A percentile compares a stretch with the other conserved stretches of the same genome.
Conservation (phyloP, 2,113 vertebrate species). For the Acrocephalus kingi region DNA sequence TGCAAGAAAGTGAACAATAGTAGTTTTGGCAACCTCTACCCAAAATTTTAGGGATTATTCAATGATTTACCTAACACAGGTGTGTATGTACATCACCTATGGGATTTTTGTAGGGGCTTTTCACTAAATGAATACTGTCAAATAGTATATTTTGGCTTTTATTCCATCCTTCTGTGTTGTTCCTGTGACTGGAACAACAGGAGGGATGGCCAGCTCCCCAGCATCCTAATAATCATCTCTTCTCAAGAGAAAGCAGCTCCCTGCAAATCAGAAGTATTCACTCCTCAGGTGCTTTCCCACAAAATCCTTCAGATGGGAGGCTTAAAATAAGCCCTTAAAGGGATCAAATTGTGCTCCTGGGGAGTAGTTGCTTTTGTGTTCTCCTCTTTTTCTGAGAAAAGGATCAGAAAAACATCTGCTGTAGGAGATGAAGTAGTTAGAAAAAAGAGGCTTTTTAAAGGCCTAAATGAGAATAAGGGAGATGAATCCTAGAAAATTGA, state of each 20-base stretch:
- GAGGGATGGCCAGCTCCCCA: neutral
- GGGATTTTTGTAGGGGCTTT: neutral
- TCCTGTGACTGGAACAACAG: neutral
- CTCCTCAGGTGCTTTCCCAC: constrained; percentile 50
- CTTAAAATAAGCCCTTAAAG: constrained; percentile 56
- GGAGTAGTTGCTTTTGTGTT: constrained; percentile 4
- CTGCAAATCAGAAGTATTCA: constrained; percentile 24
- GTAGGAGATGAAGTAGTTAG: neutral
- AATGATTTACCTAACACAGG: neutral
- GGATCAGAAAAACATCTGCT: constrained; percentile 40
- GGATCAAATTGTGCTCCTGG: constrained; percentile 13
- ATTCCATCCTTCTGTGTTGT: neutral
- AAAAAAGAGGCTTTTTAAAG: constrained; percentile 14
- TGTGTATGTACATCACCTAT: neutral
- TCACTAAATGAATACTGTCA: neutral
- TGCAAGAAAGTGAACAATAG: neutral
- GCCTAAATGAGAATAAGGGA: neutral
- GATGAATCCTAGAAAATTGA: neutral
- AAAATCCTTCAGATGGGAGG: constrained; percentile 9
- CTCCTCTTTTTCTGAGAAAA: constrained; percentile 32
- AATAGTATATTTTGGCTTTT: neutral
- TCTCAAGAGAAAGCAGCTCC: constrained; percentile 13
- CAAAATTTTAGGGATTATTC: neutral
- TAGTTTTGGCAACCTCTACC: neutral
- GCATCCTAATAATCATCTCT: neutral